Evolutionary conservation across 1,140 invertebrate species (phyloP).

Genomic region (Tribolium madens): DNA sequence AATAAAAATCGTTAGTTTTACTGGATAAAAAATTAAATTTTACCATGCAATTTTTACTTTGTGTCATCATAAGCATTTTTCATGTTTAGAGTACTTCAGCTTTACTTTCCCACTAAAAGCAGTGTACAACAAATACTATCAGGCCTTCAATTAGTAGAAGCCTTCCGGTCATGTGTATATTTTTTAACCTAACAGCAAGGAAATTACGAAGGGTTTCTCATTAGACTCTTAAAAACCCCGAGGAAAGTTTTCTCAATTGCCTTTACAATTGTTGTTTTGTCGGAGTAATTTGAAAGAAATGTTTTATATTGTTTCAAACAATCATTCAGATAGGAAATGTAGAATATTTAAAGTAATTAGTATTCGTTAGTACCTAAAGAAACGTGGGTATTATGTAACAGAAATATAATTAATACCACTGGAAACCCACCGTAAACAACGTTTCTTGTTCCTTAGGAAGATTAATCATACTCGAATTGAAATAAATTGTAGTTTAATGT

Average conservation of each 20-base stretch:
- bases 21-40: too few relatives aligned
- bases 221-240: background rate
- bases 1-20: too few relatives aligned
- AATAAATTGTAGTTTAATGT: background rate
- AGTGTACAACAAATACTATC: background rate
- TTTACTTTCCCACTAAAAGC: background rate
- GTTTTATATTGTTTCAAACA: background rate
- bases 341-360: conserved; percentile 1
- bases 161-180: conserved; percentile 5
- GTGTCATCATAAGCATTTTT: conserved; percentile 7
- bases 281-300: background rate
- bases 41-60: too few relatives aligned
- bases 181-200: background rate
- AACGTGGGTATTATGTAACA: conserved; percentile 1
- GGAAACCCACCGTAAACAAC: background rate
- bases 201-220: background rate
- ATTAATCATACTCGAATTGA: conserved; percentile 24
- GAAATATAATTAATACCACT: background rate
- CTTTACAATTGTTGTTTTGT: conserved; percentile 1
- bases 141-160: conserved; percentile 2
- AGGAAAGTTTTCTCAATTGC: conserved; percentile 3
- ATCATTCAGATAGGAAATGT: background rate
- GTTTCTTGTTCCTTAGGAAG: background rate
- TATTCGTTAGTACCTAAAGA: background rate
- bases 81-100: background rate